Base-by-base conservation (phyloP, 2,797 vertebrate species). In the Sebastiscus albofasciatus region DNA sequence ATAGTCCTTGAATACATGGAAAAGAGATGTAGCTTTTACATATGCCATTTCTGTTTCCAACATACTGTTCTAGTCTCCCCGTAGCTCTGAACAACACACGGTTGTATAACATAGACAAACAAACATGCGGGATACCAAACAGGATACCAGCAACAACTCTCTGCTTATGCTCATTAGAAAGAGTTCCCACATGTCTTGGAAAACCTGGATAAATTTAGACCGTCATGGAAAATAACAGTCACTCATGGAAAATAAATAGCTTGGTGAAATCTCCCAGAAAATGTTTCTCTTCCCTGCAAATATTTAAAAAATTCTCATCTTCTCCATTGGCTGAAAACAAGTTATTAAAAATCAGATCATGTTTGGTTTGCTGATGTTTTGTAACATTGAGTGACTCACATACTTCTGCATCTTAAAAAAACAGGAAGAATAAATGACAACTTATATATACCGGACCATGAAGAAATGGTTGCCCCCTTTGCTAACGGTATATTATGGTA, bases 161-260 rank as follows among this genome's bases (percentile, higher is more conserved):
- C 26, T 22, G 67, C 66, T 77, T 20, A 16, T 49, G 75, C 61
- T 86, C 64, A 36, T 76, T 4, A 58, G n/a, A 70, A 36, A 85
- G 42, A 56, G 60, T 90, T 91, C 88, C 86, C 86, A 90, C 74
- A 59, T 80, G 79, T 90, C 75, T 81, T n/a, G 54, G 72, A 84
- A 86, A 90, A 80, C 59, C 36, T 58, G 81, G 84, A 73, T 87
- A 88, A 81, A 88, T 86, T 83, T 86, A 89, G 83, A 66, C 68
- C 26, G 22, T 78, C 24, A 80, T 87, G 66, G 66, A 68, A 68
- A 68, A 54, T 68, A 33, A 52, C 16, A 75, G 70, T 55, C 29
- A 49, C 29, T 79, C 65, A 31, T 77, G 72, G 77, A 87, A 89
- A 84, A 87, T 78, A 68, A 86, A 83, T 65, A 68, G 24, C 46